Conservation (phyloP, 35 echinoderm and acorn worm genomes). For the Holothuria glaberrima region DNA sequence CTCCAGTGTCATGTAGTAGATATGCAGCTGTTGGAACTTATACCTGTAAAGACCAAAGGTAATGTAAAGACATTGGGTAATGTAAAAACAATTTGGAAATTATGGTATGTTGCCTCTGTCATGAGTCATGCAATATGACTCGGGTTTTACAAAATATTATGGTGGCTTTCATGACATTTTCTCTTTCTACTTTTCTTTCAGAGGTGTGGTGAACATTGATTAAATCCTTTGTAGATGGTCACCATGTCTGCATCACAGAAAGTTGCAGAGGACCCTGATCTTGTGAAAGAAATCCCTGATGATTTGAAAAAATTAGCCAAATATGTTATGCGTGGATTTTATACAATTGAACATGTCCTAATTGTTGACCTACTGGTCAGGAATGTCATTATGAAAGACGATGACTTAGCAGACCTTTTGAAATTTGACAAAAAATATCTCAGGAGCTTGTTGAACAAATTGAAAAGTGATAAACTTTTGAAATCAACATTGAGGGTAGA, state of each 20-base stretch:
- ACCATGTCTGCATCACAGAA: neutral
- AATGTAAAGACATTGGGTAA: no score
- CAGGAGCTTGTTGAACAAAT: slow-evolving; percentile 75
- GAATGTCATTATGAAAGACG: slow-evolving; percentile 90
- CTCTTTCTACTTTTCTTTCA: neutral
- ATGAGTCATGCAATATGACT: neutral
- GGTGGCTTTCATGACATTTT: neutral
- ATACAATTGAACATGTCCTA: slow-evolving; percentile 82
- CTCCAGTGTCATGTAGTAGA: no score
- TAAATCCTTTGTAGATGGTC: neutral
- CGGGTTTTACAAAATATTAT: neutral
- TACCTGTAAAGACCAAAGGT: no score
- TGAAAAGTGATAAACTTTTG: slow-evolving; percentile 91
- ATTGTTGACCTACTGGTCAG: slow-evolving; percentile 87
- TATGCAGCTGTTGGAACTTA: no score
- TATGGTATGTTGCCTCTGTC: no score
- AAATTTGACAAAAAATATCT: slow-evolving; percentile 99
- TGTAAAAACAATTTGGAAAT: no score
- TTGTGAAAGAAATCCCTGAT: slow-evolving; percentile 87
- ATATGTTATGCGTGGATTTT: slow-evolving; percentile 94
- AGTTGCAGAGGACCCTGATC: slow-evolving; percentile 47
- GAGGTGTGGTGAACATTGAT: neutral
- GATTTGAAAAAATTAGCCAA: slow-evolving; percentile 90
- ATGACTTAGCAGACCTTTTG: slow-evolving; percentile 79
- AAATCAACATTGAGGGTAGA: slow-evolving; percentile 93